phyloP scores from a whole-genome alignment of 2,797 vertebrate species.

The Anas bernieri region DNA sequence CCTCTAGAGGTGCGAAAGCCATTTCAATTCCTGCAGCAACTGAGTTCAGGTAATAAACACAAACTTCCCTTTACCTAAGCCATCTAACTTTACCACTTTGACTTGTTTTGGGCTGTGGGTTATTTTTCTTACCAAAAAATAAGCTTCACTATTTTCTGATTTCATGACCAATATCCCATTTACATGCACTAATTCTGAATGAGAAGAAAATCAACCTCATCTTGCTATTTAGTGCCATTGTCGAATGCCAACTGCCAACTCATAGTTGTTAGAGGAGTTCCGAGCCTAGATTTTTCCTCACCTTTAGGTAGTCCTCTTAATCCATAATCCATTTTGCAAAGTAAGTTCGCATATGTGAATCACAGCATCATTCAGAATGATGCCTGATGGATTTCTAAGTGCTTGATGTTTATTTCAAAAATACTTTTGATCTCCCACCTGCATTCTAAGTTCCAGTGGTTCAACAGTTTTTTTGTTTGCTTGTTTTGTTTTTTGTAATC shows the following conservation, averaged over 20 bases:
- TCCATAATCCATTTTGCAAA: not conserved
- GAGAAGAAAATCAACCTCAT: not conserved
- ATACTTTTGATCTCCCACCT: not conserved
- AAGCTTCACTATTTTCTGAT: not conserved
- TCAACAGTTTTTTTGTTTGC: not conserved
- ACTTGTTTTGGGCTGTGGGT: not conserved
- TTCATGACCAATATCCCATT: not conserved
- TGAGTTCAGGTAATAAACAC: not conserved
- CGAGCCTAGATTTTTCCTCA: not conserved
- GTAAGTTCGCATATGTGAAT: not conserved
- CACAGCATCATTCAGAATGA: not conserved
- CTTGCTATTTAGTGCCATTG: not conserved
- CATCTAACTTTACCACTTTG: not conserved
- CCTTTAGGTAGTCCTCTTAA: not conserved
- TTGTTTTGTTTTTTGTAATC: not conserved
- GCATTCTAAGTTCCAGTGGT: not conserved
- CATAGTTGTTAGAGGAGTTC: not conserved
- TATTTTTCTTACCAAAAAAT: not conserved
- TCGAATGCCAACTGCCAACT: not conserved
- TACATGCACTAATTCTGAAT: not conserved
- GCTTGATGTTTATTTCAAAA: not conserved
- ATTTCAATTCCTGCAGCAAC: not conserved
- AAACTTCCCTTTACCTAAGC: not conserved
- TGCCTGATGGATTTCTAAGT: not conserved
- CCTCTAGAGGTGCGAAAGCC: not conserved